phyloP scores from a whole-genome alignment of 2,113 vertebrate species.

The Albula glossodonta region DNA sequence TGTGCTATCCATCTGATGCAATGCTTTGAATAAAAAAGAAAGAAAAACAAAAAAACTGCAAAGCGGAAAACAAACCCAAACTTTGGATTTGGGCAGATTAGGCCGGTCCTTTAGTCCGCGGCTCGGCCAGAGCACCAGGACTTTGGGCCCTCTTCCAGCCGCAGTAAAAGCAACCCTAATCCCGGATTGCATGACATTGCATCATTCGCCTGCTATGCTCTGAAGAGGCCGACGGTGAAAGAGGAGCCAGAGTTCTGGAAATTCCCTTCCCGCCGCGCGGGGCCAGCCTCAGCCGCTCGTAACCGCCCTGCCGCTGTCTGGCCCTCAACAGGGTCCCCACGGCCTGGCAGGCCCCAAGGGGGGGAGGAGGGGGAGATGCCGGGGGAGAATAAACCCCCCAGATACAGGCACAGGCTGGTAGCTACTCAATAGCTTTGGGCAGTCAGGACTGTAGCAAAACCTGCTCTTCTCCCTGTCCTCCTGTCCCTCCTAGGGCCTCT shows the following conservation, averaged over 20 bases:
- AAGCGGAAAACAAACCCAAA: background rate
- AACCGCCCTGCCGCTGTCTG: too few species aligned
- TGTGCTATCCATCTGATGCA: background rate
- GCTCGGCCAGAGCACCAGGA: background rate
- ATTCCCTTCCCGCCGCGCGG: background rate
- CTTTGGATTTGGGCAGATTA: constrained; percentile 4
- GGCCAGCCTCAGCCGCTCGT: background rate
- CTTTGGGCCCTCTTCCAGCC: background rate
- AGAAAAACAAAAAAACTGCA: background rate
- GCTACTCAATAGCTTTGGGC: constrained; percentile 15
- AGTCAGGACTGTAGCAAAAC: background rate
- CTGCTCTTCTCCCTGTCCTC: background rate
- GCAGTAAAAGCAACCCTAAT: background rate
- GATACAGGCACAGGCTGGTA: background rate
- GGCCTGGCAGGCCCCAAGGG: too few species aligned
- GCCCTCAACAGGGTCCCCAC: too few species aligned
- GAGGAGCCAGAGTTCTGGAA: constrained; percentile 21
- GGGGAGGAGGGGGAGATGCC: too few species aligned
- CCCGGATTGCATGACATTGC: constrained; percentile 18
- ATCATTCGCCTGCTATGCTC: constrained; percentile 20
- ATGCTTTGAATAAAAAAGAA: background rate
- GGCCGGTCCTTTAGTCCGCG: background rate
- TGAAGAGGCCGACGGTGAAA: background rate
- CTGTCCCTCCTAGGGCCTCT: background rate
- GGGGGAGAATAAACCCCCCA: background rate